phyloP scores from a whole-genome alignment of 1,140 invertebrate genomes.

The Microvelia longipes region DNA sequence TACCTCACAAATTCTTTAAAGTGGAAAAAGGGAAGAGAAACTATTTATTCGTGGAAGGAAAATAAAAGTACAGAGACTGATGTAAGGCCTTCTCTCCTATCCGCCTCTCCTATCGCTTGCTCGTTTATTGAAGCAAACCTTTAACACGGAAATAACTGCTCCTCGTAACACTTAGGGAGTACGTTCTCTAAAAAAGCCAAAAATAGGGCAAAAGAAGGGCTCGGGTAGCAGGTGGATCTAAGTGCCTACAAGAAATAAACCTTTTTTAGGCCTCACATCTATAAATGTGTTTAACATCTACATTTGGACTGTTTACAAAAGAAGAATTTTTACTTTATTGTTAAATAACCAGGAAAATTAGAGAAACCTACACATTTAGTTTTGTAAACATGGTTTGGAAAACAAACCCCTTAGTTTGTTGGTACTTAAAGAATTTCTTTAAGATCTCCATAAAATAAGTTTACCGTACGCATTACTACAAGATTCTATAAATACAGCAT shows the following conservation, averaged over 20 bases:
- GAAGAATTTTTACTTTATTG: no score
- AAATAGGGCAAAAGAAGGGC: neutral
- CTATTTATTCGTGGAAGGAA: neutral
- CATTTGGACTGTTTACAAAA: neutral
- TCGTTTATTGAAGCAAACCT: neutral
- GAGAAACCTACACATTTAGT: no score
- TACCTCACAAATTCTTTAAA: neutral
- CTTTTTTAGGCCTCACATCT: neutral
- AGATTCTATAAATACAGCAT: no score
- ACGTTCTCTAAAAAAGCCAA: neutral
- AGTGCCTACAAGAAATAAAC: no score
- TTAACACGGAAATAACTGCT: neutral
- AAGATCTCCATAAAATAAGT: no score
- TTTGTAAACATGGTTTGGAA: no score
- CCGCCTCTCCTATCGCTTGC: neutral
- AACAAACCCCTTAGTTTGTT: no score
- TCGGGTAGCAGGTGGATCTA: neutral
- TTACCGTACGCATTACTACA: no score
- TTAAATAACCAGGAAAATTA: no score
- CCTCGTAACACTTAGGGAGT: neutral
- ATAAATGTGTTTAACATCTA: neutral
- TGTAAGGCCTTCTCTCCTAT: no score
- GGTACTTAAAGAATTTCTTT: no score
- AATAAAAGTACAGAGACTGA: no score
- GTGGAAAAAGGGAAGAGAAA: neutral